phyloP scores from a whole-genome alignment of 2,888 invertebrate species.

The Diplolepis rosae region DNA sequence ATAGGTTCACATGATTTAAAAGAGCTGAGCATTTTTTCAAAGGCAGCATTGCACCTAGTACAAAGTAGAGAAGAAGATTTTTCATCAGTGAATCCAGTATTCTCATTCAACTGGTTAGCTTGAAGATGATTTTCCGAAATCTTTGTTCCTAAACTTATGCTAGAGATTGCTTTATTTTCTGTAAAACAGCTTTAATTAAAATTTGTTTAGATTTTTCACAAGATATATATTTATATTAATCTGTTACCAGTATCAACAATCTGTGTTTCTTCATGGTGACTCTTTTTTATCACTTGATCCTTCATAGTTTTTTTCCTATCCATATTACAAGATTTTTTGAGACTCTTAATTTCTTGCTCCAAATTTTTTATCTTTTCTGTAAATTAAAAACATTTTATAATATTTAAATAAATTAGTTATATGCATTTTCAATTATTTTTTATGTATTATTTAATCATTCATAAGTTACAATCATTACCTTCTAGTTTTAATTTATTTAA shows the following conservation, averaged over 20 bases:
- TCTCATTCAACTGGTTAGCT: background rate
- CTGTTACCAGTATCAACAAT: constrained; percentile 1
- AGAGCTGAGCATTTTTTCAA: background rate
- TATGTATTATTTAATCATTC: background rate
- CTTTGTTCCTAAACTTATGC: background rate
- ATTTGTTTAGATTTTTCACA: background rate
- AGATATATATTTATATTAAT: background rate
- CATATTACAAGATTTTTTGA: background rate
- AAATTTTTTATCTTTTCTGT: constrained; percentile 3
- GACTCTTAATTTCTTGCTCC: background rate
- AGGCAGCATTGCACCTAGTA: background rate
- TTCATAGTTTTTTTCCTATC: background rate
- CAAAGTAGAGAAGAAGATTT: background rate
- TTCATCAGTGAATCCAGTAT: background rate
- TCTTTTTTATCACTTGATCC: too few relatives aligned
- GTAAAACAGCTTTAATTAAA: background rate
- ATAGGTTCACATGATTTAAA: background rate
- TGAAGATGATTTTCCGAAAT: background rate
- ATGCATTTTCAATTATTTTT: background rate
- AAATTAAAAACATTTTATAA: background rate
- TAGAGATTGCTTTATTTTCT: background rate
- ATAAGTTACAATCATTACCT: constrained; percentile 6
- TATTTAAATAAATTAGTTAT: too few relatives aligned
- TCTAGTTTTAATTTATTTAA: background rate
- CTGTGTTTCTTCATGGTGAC: background rate